Evolutionary conservation across 2,113 vertebrate species (phyloP).

Genomic region (Notiomystis cincta): DNA sequence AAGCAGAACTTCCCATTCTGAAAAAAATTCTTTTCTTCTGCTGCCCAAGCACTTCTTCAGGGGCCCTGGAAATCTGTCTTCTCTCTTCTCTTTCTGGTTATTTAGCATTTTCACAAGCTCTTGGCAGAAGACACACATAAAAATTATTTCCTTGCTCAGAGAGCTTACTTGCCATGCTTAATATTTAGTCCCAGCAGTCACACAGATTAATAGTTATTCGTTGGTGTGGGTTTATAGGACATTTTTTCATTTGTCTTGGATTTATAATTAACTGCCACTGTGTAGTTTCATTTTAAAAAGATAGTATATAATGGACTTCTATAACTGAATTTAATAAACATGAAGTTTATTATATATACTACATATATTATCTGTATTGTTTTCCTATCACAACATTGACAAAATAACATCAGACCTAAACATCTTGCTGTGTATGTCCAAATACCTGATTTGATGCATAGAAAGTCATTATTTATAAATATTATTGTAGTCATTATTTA

Average conservation of each 20-base stretch:
- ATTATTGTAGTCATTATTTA: neutral
- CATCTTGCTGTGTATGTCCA: neutral
- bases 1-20: neutral
- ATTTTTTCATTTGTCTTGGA: neutral
- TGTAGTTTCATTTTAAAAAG: neutral
- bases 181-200: neutral
- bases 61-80: neutral
- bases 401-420: neutral
- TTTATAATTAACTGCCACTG: neutral
- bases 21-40: neutral
- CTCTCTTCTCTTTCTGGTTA: neutral
- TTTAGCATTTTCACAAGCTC: neutral
- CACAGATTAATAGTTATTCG: neutral
- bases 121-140: neutral
- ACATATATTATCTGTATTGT: neutral
- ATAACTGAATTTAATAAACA: neutral
- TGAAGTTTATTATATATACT: neutral
- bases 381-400: neutral
- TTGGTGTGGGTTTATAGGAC: neutral
- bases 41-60: neutral
- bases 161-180: neutral
- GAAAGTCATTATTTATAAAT: neutral
- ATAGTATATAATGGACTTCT: neutral
- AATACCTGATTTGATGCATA: neutral
- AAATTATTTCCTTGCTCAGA: neutral